These are phyloP conservation scores for Sminthurides bifidus DNA, from an alignment of 1,140 invertebrate genomes.

Conservation along the genomic window DNA sequence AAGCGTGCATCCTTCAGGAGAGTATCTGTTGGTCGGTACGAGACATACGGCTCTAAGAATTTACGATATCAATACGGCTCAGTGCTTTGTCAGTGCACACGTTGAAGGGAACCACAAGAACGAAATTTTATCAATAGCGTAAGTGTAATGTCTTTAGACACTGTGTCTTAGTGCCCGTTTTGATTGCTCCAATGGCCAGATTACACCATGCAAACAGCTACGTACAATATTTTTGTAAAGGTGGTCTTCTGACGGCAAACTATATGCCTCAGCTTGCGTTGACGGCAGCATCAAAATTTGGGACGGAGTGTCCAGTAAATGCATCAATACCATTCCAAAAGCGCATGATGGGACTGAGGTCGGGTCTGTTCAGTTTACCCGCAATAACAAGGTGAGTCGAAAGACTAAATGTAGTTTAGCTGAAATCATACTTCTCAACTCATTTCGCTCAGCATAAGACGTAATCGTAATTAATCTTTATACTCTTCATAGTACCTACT, in stretches of 20 bases:
- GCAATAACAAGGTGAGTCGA: constrained; percentile 85
- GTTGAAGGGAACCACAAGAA: constrained; percentile 82
- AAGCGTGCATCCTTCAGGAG: constrained; percentile 88
- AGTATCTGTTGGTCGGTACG: constrained; percentile 85
- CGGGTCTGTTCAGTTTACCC: constrained; percentile 83
- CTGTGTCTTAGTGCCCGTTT: too few species aligned
- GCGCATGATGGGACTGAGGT: constrained; percentile 92
- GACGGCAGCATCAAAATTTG: constrained; percentile 92
- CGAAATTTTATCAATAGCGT: constrained; percentile 64
- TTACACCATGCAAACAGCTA: not conserved
- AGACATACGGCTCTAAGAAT: constrained; percentile 80
- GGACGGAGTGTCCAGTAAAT: constrained; percentile 89
- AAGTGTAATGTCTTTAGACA: constrained; percentile 9
- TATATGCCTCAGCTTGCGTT: constrained; percentile 80
- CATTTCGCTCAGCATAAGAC: constrained; percentile 2
- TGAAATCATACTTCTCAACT: not conserved
- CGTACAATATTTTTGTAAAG: constrained; percentile 34
- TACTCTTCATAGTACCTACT: constrained; percentile 67
- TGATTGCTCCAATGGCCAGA: not conserved
- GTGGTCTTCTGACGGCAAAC: constrained; percentile 64
- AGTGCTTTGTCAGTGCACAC: constrained; percentile 87
- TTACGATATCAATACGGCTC: constrained; percentile 89
- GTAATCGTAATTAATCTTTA: constrained; percentile 10
- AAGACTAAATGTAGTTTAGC: too few species aligned
- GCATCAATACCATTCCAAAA: constrained; percentile 82